Evolutionary conservation across 2,797 vertebrate genomes (phyloP), one percentile per base, ranked within the genome.

Genomic region (Pagetopsis macropterus): DNA sequence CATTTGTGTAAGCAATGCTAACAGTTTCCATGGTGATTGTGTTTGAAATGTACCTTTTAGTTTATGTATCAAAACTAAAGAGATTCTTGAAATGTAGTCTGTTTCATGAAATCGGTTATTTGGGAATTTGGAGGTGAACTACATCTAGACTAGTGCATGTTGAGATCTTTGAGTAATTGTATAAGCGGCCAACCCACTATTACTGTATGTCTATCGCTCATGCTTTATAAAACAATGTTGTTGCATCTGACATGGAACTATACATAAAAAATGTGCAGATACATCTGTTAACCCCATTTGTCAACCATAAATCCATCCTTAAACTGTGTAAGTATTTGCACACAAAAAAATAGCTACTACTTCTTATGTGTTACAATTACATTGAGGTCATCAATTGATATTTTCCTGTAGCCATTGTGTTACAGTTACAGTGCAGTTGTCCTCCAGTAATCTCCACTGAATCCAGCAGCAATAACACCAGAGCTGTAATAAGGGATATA

Each of bases 11-110:
- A 54, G 76, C 49, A 27, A 13, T 69, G 10, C 46, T 10, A 70
- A 16, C 37, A 7, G 65, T 84, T 83, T 75, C 70, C 72, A 79
- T 82, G 76, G 76, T 21, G 55, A 85, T 41, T 1, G 45, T 51
- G 56, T 64, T 68, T 62, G 44, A 76, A 75, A 70, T 52, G 27
- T 27, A 31, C 19, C 7, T 13, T 75, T 7, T 67, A 65, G 16
- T 76, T 80, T 61, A 54, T 62, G 55, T 48, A 58, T 52, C 61
- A 52, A 40, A 51, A 44, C 37, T 61, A 66, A 75, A 59, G n/a
- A 52, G 10, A 56, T 68, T 50, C 16, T 44, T 6, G 31, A 55
- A 15, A 51, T 51, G 5, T 51, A 27, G 14, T 56, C 11, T 33
- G 17, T 78, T 12, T 75, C 54, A 59, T 70, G 19, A 65, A 40